Evolutionary conservation across 2,113 vertebrate genomes (phyloP), one percentile per base, ranked within the genome.

Genomic region (Coryphaenoides rupestris): DNA sequence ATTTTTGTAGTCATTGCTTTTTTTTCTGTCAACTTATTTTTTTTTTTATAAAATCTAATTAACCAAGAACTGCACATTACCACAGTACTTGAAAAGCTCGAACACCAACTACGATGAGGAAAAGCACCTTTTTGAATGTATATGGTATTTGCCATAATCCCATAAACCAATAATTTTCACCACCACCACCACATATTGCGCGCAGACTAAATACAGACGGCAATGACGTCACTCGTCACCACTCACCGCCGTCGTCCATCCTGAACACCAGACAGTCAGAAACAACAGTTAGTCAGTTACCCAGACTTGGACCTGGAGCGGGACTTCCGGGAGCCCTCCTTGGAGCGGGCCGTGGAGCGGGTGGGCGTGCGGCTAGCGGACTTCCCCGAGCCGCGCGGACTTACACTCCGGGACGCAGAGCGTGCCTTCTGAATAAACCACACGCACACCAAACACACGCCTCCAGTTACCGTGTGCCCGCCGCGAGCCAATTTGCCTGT

Each of bases 321-420:
- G 81, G 94, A 94, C 66, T 89, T 91, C 50, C 91, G 93, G 74
- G 95, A 98, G 60, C 93, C 94, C 73, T 95, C 94, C 89, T 96
- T 98, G 67, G 95, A 96, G 65, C 75, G 91, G 65, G 90, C 92
- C 70, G 93, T 90, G 4, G 87, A 90, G 7, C 40, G 88, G 61
- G 79, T 85, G 0, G 90, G 88, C 10, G 94, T 95, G 76, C 89
- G 93, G 77, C 95, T 95, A 75, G 89, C 92, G 17, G 94, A 98
- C 87, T 98, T 98, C 83, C 89, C 92, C 60, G 95, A 96, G 76
- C 90, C 93, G 76, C 88, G 90, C 67, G 93, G 93, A 88, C 93
- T 98, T 88, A 87, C 87, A 77, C 96, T 98, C 91, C 94, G 92
- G 88, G 95, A 98, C 77, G 92, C 93, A 72, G 95, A 98, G 89